A percentile compares a stretch with the other conserved stretches of the same genome.
Evolutionary conservation across 2,888 invertebrate genomes (phyloP).

Genomic region (Drosophila borealis): DNA sequence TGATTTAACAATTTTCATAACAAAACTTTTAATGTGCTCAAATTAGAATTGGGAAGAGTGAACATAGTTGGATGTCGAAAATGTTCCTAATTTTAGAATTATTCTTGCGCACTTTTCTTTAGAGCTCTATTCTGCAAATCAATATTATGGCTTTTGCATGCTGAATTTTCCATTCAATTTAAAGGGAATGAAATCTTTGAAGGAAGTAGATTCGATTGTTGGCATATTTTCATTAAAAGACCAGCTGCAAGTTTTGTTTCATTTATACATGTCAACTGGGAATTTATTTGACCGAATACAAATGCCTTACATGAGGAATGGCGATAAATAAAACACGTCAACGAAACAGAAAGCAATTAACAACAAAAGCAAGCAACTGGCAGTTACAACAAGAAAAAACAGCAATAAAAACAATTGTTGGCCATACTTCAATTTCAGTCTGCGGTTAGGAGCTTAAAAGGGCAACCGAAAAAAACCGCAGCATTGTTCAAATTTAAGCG

Average conservation of each 20-base stretch:
- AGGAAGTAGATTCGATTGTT: not conserved
- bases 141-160: too few relatives aligned
- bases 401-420: slow-evolving; percentile 16
- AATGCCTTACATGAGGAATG: slow-evolving; percentile 15
- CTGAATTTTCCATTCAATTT: too few relatives aligned
- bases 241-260: slow-evolving; percentile 3
- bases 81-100: too few relatives aligned
- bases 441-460: slow-evolving; percentile 20
- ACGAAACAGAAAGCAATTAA: slow-evolving; percentile 32
- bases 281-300: slow-evolving; percentile 7
- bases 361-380: slow-evolving; percentile 21
- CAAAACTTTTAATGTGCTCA: too few relatives aligned
- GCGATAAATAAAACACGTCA: slow-evolving; percentile 21
- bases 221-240: slow-evolving; percentile 3
- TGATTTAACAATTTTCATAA: too few relatives aligned
- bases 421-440: slow-evolving; percentile 23
- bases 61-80: too few relatives aligned
- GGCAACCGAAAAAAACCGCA: slow-evolving; percentile 15
- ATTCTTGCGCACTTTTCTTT: too few relatives aligned
- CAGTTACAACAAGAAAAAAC: slow-evolving; percentile 4
- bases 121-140: not conserved
- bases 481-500: slow-evolving; percentile 8
- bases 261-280: slow-evolving; percentile 20
- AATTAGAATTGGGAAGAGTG: too few relatives aligned
- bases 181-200: not conserved